phyloP scores from a whole-genome alignment of 1,140 invertebrate species.

The Doryteuthis pealeii region DNA sequence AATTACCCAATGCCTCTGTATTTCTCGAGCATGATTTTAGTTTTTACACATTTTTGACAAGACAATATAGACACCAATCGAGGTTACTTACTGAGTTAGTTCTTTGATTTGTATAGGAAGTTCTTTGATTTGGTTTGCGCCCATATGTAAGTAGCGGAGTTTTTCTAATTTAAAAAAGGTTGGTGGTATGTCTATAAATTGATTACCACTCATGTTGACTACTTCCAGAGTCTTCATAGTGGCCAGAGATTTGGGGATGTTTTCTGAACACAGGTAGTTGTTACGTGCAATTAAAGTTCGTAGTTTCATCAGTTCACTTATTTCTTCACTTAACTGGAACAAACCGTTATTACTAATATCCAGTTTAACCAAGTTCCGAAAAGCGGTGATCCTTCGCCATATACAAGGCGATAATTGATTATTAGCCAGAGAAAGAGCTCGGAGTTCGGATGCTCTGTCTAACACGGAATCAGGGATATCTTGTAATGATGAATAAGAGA shows the following conservation, averaged over 20 bases:
- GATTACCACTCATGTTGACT: slow-evolving; percentile 90
- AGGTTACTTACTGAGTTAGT: slow-evolving; percentile 62
- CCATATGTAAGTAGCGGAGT: slow-evolving; percentile 84
- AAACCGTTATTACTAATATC: slow-evolving; percentile 89
- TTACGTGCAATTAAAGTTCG: slow-evolving; percentile 82
- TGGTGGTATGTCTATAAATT: slow-evolving; percentile 78
- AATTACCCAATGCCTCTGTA: no score
- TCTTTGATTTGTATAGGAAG: slow-evolving; percentile 81
- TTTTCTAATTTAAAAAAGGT: slow-evolving; percentile 78
- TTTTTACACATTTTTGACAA: no score
- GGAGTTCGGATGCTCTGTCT: slow-evolving; percentile 33
- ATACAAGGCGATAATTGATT: slow-evolving; percentile 54
- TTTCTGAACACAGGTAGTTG: slow-evolving; percentile 78
- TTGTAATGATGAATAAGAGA: slow-evolving; percentile 50
- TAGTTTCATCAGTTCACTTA: slow-evolving; percentile 71
- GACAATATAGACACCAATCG: no score
- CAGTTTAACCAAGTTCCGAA: slow-evolving; percentile 66
- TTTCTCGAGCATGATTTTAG: no score
- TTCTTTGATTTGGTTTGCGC: slow-evolving; percentile 79
- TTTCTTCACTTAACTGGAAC: slow-evolving; percentile 72
- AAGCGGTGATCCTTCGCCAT: slow-evolving; percentile 55
- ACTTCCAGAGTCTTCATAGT: slow-evolving; percentile 69
- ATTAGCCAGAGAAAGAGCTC: slow-evolving; percentile 51
- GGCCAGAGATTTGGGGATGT: slow-evolving; percentile 82
- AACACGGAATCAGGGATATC: slow-evolving; percentile 47